Evolutionary conservation across 2,888 invertebrate genomes (phyloP), one percentile per base, ranked within the genome.

Genomic region (Clitarchus hookeri): DNA sequence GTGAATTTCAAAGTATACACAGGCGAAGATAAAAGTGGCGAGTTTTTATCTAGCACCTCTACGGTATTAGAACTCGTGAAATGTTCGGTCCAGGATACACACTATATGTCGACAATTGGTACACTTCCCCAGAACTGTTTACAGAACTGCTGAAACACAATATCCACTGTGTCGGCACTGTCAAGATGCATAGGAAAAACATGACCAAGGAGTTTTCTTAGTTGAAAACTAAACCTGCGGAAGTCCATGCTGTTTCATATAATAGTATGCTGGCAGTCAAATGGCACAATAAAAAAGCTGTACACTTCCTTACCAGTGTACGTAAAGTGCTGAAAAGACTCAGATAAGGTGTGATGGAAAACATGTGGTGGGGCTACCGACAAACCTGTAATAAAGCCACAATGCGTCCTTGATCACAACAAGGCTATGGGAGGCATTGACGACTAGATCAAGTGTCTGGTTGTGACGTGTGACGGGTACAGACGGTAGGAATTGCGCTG

Each of bases 381-480:
- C 26, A 26, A 44, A 80, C 48, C 9, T 65, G 85, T 86, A 83
- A n/a, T 87, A 16, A 89, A 89, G 85, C 88, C 88, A n/a, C 86
- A 44, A 36, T 87, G 87, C 79, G 85, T 89, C 16, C 23, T 89
- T 23, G 87, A 88, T 36, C 89, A 89, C 84, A 89, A 89, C 79
- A 87, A 87, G 44, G 86, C 87, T n/a, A 89, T 88, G n/a, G n/a
- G 89, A 87, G 88, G 88, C 88, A 13, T 86, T 84, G 88, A 89
- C 85, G 48, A 8, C 85, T 88, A 84, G 88, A 89, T 84, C 87
- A 88, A 85, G 86, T 85, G 84, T 84, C 87, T 78, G 85, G 88
- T 78, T n/a, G n/a, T n/a, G n/a, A n/a, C n/a, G n/a, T n/a, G n/a
- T n/a, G n/a, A n/a, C n/a, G n/a, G n/a, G n/a, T n/a, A n/a, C n/a